A percentile compares a stretch with the other conserved stretches of the same genome.
These are phyloP conservation scores for Sebastes vulpes DNA, from an alignment of 2,797 vertebrate species.

Conservation along the genomic window DNA sequence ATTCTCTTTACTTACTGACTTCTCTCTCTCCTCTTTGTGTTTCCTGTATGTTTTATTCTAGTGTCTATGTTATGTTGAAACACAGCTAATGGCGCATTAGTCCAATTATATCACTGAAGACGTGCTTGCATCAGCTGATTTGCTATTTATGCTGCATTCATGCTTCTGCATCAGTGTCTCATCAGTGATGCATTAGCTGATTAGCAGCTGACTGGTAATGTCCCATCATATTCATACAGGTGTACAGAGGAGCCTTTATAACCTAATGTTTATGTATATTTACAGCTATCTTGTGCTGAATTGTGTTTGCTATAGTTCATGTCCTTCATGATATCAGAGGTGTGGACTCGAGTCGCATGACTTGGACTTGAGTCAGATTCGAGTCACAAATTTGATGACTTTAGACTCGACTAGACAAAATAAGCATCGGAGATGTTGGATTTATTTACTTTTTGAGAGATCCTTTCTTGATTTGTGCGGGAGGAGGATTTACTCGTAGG, in stretches of 20 bases:
- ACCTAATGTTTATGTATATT: background rate
- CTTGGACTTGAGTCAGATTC: no score
- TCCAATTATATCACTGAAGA: background rate
- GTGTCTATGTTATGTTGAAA: background rate
- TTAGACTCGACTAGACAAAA: no score
- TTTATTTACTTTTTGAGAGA: background rate
- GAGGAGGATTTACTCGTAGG: no score
- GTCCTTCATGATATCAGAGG: no score
- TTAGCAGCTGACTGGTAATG: background rate
- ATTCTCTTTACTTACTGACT: background rate
- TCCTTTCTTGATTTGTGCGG: no score
- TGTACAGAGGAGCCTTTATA: background rate
- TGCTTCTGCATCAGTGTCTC: background rate
- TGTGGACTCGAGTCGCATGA: no score
- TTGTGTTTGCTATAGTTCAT: background rate
- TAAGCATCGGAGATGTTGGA: background rate
- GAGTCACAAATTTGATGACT: no score
- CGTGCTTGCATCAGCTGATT: background rate
- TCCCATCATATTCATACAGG: background rate
- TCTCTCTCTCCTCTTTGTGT: background rate
- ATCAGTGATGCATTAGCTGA: background rate
- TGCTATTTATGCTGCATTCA: background rate
- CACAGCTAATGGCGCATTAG: background rate
- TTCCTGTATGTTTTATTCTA: background rate
- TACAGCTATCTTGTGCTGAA: background rate